These are phyloP conservation scores for Pangasius sanitwongsei DNA, from an alignment of 2,797 vertebrate species.

Conservation along the genomic window DNA sequence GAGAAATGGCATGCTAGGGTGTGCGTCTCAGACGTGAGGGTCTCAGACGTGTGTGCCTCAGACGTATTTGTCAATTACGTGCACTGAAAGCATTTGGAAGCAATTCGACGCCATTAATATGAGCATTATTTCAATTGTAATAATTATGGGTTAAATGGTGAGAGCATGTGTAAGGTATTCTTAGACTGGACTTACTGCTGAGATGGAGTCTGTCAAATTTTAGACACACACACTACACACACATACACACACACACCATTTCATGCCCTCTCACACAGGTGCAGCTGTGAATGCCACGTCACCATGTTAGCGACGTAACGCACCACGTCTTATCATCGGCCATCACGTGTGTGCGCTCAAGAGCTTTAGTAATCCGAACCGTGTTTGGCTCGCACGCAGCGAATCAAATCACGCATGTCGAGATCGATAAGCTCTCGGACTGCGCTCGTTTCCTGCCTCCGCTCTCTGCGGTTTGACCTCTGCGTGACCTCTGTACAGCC, in stretches of 20 bases:
- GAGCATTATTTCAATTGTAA: slow-evolving; percentile 82
- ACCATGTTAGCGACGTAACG: background rate
- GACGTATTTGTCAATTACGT: slow-evolving; percentile 66
- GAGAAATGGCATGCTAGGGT: slow-evolving; percentile 50
- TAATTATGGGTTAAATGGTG: slow-evolving; percentile 82
- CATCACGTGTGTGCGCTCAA: background rate
- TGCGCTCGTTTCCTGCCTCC: slow-evolving; percentile 66
- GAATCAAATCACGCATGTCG: slow-evolving; percentile 51
- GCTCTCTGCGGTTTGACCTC: slow-evolving; percentile 69
- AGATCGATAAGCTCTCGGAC: slow-evolving; percentile 49
- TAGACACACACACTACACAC: slow-evolving; percentile 16
- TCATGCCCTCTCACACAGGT: slow-evolving; percentile 27
- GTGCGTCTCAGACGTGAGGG: slow-evolving; percentile 58
- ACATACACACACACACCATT: slow-evolving; percentile 16
- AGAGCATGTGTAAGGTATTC: slow-evolving; percentile 72
- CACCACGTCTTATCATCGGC: slow-evolving; percentile 1
- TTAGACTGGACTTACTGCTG: slow-evolving; percentile 59
- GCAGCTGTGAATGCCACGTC: slow-evolving; percentile 1
- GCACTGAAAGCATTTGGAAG: slow-evolving; percentile 77
- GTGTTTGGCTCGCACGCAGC: slow-evolving; percentile 43
- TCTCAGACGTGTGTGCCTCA: slow-evolving; percentile 20
- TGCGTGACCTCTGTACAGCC: slow-evolving; percentile 68
- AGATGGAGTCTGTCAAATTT: slow-evolving; percentile 65
- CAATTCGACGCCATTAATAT: slow-evolving; percentile 82
- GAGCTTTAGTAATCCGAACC: slow-evolving; percentile 28